Evolutionary conservation across 2,113 vertebrate genomes (phyloP).

Genomic region (Triplophysa siluroides): DNA sequence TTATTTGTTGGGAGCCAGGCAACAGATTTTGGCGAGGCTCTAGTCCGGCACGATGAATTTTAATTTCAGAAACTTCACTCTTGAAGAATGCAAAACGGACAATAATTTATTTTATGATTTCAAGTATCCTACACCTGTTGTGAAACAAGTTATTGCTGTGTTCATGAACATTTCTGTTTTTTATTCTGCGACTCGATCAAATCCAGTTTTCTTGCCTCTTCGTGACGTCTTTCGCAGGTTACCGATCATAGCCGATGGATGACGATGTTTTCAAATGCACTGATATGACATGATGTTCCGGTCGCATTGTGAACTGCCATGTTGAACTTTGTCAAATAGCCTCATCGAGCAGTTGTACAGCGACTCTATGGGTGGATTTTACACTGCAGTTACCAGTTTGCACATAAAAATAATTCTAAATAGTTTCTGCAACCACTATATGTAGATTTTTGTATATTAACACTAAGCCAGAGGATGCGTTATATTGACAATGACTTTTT

Average conservation of each 20-base stretch:
- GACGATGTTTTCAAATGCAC: conserved; percentile 25
- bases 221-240: conserved; percentile 10
- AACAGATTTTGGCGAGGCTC: conserved; percentile 94
- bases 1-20: conserved; percentile 97
- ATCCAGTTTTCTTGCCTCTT: conserved; percentile 1
- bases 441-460: background rate
- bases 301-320: background rate
- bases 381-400: background rate
- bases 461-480: background rate
- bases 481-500: background rate
- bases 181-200: conserved; percentile 20
- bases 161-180: background rate
- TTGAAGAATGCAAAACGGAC: conserved; percentile 56
- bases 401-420: background rate
- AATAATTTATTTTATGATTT: conserved; percentile 87
- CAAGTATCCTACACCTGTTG: conserved; percentile 61
- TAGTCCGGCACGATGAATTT: conserved; percentile 95
- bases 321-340: background rate
- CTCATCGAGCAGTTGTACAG: background rate
- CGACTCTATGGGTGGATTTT: background rate
- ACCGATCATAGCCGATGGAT: background rate
- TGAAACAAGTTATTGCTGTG: conserved; percentile 43
- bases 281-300: conserved; percentile 28
- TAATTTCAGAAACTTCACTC: conserved; percentile 59
- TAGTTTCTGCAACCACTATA: conserved; percentile 4